Evolutionary conservation across 1,140 invertebrate genomes (phyloP).

Genomic region (Cyclina sinensis): DNA sequence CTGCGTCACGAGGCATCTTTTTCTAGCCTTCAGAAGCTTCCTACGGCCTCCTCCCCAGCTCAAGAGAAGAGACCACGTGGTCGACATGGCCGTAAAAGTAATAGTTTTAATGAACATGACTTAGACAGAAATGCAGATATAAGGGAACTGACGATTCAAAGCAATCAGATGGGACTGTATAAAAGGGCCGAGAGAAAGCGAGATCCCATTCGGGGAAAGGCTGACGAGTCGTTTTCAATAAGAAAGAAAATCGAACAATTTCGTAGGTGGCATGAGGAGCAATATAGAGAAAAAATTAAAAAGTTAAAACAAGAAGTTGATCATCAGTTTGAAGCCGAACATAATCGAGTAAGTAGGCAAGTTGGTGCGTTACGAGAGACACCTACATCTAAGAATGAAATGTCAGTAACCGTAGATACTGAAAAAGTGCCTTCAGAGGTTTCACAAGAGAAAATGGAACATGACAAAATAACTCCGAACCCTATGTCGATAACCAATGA

Average conservation of each 20-base stretch:
- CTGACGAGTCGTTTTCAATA: conserved; percentile 75
- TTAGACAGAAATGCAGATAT: conserved; percentile 59
- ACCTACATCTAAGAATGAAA: conserved; percentile 53
- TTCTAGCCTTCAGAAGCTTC: conserved; percentile 68
- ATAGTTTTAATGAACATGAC: conserved; percentile 68
- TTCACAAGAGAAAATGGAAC: conserved; percentile 58
- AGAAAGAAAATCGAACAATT: conserved; percentile 81
- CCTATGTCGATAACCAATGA: conserved; percentile 39
- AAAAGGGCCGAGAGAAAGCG: conserved; percentile 68
- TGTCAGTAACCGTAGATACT: conserved; percentile 29
- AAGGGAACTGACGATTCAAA: conserved; percentile 68
- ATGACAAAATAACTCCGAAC: conserved; percentile 51
- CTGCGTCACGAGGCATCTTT: conserved; percentile 66
- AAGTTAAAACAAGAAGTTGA: conserved; percentile 73
- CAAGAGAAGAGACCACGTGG: conserved; percentile 67
- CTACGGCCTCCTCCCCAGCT: conserved; percentile 62
- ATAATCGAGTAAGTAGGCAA: conserved; percentile 54
- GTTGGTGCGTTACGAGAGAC: conserved; percentile 51
- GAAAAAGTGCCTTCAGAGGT: conserved; percentile 69
- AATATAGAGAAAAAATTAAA: conserved; percentile 75
- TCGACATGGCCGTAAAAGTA: conserved; percentile 59
- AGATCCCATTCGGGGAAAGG: conserved; percentile 51
- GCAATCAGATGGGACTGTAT: conserved; percentile 76
- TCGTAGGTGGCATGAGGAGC: conserved; percentile 77
- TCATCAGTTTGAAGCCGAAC: conserved; percentile 71